A percentile compares a stretch with the other conserved stretches of the same genome.
Conservation (phyloP, 2,888 invertebrate species). For the Cephus nigrinus region DNA sequence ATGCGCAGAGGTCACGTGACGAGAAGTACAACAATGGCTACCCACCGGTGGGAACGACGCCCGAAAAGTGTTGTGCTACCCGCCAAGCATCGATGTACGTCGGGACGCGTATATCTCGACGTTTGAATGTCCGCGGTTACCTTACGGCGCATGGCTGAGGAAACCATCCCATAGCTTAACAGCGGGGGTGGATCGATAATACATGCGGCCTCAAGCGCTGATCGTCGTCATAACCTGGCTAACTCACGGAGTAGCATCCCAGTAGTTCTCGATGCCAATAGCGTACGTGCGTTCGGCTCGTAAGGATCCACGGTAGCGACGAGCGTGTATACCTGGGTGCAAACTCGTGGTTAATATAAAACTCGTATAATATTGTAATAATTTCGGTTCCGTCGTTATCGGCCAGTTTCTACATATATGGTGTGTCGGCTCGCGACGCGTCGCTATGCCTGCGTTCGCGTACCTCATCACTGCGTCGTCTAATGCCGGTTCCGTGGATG, state of each 20-base stretch:
- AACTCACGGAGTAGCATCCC: conserved; percentile 21
- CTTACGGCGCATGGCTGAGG: neutral
- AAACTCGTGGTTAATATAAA: neutral
- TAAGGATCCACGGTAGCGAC: conserved; percentile 21
- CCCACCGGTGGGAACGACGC: neutral
- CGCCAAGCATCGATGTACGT: neutral
- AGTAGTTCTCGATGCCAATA: conserved; percentile 37
- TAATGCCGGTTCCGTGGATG: neutral
- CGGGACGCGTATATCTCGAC: neutral
- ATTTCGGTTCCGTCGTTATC: neutral
- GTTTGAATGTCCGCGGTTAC: neutral
- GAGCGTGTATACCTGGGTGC: neutral
- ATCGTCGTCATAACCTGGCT: conserved; percentile 26
- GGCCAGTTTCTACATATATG: neutral
- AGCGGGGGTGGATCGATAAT: conserved; percentile 47
- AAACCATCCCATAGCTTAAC: neutral
- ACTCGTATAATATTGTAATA: neutral
- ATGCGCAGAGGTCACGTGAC: neutral
- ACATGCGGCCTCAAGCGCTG: conserved; percentile 27
- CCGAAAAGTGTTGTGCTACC: neutral
- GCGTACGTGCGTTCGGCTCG: conserved; percentile 38
- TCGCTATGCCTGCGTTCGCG: neutral
- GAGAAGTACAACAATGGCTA: neutral
- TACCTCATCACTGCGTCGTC: neutral
- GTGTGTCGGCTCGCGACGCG: neutral